Evolutionary conservation across 2,113 vertebrate species (phyloP), one percentile per base, ranked within the genome.

Genomic region (Acanthisitta chloris): DNA sequence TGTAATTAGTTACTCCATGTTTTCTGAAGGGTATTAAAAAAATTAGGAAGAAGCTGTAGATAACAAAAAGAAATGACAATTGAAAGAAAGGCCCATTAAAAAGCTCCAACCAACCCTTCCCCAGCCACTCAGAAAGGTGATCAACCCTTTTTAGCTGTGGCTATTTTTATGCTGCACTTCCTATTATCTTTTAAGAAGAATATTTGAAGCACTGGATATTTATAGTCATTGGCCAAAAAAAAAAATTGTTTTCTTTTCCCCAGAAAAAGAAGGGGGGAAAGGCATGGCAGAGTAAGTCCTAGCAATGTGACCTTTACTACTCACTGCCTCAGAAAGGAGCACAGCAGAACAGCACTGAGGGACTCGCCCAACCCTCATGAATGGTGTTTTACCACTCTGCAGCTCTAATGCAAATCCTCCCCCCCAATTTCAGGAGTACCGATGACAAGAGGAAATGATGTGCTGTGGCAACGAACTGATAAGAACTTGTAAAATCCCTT

Each of bases 401-500:
- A 89, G 81, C 33, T 65, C 80, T 45, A 82, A 57, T 81, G 73
- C 78, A 95, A 92, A 81, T 82, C 85, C 87, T 87, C 29, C 74
- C 85, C 88, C 90, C 72, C 72, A 70, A 90, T 91, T 95, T 36
- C 78, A 72, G 81, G 82, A 90, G 90, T 92, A 94, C 91, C 7
- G 94, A 96, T 96, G 94, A 98, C 94, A 96, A 95, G 94, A 95
- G 95, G 93, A 98, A 97, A 91, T 90, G 86, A 96, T 96, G 86
- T 89, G 82, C 95, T 90, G 94, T 94, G 93, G 96, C 78, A 96
- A 78, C 87, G 26, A 86, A 93, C 94, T 96, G 92, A 96, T 97
- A 96, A 98, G 96, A 93, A 89, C 86, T 96, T 95, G 81, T 95
- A 95, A 96, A 97, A 93, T 97, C 90, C 95, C 96, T 88, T 92